Base-by-base conservation (phyloP, 2,888 invertebrate genomes). In the Physocephala rufipes region DNA sequence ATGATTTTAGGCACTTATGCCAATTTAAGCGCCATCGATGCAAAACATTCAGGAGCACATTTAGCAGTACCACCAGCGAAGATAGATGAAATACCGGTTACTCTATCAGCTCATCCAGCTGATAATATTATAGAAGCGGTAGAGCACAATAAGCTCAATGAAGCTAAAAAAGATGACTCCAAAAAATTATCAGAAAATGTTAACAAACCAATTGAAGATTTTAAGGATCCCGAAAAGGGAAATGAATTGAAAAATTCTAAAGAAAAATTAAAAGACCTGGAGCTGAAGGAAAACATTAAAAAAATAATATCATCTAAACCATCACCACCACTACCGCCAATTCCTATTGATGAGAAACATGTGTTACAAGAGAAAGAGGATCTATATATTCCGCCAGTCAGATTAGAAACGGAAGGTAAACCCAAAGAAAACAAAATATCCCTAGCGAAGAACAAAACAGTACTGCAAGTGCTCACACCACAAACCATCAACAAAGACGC, bases 1-100 rank as follows among this genome's bases (percentile, higher is more conserved):
- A 91, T 98, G 90, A 90, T 97, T 24, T 89, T 96, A 59, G 95
- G 97, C 59, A 97, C 97, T 0, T 96, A 93, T 84, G 95, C 95
- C 0, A 97, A 95, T 86, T 88, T 92, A 72, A 93, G 90, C 82
- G 93, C 92, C 0, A 91, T 91, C 1, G 93, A 93, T 76, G 88
- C 89, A 74, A 87, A 88, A 47, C 85, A 86, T 53, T 82, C 87
- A 1, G 87, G 85, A 45, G 79, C 85, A 0, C 77, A 81, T 71
- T 77, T 81, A 2, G 78, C 81, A 16, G 74, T 67, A 21, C 36
- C 73, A n/a, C 36, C 71, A 0, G 49, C 71, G 55, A 36, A 36
- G 36, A 59, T 72, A 5, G 67, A 73, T 2, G 71, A 74, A 24
- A 71, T 71, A 43, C 28, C 75, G 1, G 47, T 75, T 0, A 77